Evolutionary conservation across 2,888 invertebrate genomes (phyloP).

Genomic region (Leptothorax acervorum): DNA sequence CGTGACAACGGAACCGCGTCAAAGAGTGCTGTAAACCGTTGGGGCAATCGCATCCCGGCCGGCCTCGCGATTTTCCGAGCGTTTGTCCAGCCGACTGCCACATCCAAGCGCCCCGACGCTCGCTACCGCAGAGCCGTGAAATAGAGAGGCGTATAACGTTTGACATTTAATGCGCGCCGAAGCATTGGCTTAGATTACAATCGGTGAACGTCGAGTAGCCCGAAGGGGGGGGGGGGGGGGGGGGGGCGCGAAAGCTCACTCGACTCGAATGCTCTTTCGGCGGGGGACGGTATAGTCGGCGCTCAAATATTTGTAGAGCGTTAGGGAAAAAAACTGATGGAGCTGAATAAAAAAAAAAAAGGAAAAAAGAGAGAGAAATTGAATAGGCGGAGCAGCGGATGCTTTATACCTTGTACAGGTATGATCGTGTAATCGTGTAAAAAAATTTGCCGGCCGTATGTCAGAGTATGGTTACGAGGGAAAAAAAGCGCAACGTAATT

Average conservation of each 20-base stretch:
- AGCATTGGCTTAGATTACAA: conserved; percentile 77
- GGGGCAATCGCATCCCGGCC: conserved; percentile 73
- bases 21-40: conserved; percentile 65
- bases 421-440: conserved; percentile 54
- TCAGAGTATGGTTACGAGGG: conserved; percentile 39
- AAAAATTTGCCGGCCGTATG: conserved; percentile 64
- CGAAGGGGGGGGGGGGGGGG: conserved; percentile 43
- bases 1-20: conserved; percentile 56
- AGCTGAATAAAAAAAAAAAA: conserved; percentile 50
- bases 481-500: conserved; percentile 51
- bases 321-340: conserved; percentile 74
- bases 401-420: conserved; percentile 62
- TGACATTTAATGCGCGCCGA: conserved; percentile 82
- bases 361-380: conserved; percentile 59
- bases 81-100: conserved; percentile 48
- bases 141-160: conserved; percentile 80
- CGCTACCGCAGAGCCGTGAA: conserved; percentile 69
- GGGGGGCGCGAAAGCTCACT: conserved; percentile 75
- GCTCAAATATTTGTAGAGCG: conserved; percentile 76
- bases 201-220: conserved; percentile 75
- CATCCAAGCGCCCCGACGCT: conserved; percentile 54
- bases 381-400: conserved; percentile 67
- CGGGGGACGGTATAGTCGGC: conserved; percentile 65
- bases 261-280: conserved; percentile 76
- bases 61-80: conserved; percentile 72